Evolutionary conservation across 1,140 invertebrate genomes (phyloP), one percentile per base, ranked within the genome.

Genomic region (Temnothorax nylanderi): DNA sequence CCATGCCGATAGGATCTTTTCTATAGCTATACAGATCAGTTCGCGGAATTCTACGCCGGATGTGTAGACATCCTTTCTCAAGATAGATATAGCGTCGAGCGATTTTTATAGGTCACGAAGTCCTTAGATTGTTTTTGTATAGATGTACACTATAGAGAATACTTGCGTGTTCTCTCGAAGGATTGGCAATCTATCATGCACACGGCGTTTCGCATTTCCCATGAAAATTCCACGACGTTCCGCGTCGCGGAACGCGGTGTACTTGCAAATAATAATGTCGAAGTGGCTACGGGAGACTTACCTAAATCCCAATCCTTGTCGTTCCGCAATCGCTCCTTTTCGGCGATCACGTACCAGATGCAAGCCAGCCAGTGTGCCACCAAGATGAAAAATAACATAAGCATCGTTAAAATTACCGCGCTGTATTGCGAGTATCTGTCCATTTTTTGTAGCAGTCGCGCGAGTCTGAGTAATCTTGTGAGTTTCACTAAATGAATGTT

Each of bases 301-400:
- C 98, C 97, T 92, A 98, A 96, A 95, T 98, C 97, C 97, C 97
- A 98, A 77, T 97, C 96, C 72, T 96, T 96, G 88, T 96, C 96
- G 92, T 98, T 96, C 56, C 95, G 95, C 84, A 97, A 95, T 91
- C 97, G 96, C 95, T 99, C 99, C 90, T 97, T 97, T 88, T 98
- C 98, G 2, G 99, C 99, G 88, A 99, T 99, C 75, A 99, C 98
- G 95, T 99, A 99, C 98, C 99, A 99, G 90, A 99, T 98, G 95
- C 99, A 99, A n/a, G 99, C 99, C 60, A 99, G 96, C 99, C 99
- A 99, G 96, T 99, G 99, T 41, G 99, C 99, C 58, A 99, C 98
- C 78, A 99, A 96, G 37, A 98, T 98, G 95, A 99, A 99, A 78
- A 98, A 98, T 10, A 99, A 96, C 99, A 99, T 99, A 71, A 99